Base-by-base conservation (phyloP, 2,113 vertebrate genomes). In the Okapia johnstoni region DNA sequence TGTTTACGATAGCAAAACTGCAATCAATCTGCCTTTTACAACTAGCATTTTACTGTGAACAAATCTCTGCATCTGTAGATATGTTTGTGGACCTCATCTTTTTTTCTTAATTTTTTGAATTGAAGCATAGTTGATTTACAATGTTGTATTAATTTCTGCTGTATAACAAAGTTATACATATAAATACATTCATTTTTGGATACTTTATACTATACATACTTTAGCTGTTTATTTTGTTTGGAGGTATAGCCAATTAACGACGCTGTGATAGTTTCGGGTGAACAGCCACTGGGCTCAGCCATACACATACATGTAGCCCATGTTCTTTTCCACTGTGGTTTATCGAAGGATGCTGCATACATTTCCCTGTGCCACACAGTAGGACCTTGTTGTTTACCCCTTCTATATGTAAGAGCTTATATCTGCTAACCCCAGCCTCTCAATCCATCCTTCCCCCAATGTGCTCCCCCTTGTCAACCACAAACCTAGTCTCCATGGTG, bases 251-350 rank as follows among this genome's bases (percentile, higher is more conserved):
- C 70, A 14, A 4, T 43, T 43, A 76, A 14, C 70, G 43, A 14
- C 3, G 36, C 3, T 43, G 12, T 76, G 36, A 25, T 3, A 14
- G 5, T 26, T 43, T 43, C 21, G 26, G 70, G 36, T 43, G 11
- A 76, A 76, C 23, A 43, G 36, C 12, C 43, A 26, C 43, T 21
- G 12, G 36, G 25, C 70, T 43, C 6, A 76, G 70, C 21, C 21
- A 6, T 26, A 14, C 36, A 43, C 2, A 43, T 4, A 2, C 70
- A 4, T 2, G 36, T 7, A 26, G 43, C 36, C 36, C 2, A 6
- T 79, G 6, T 30, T 79, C 76, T 50, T 79, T 11, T 30, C 46
- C 15, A 48, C 3, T 79, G 46, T 79, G 46, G 17, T 79, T 79
- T 30, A 50, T 79, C 43, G 11, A 48, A 50, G 46, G 28, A 10